Conservation (phyloP, 2,113 vertebrate genomes). For the Hippocampus barbouri region DNA sequence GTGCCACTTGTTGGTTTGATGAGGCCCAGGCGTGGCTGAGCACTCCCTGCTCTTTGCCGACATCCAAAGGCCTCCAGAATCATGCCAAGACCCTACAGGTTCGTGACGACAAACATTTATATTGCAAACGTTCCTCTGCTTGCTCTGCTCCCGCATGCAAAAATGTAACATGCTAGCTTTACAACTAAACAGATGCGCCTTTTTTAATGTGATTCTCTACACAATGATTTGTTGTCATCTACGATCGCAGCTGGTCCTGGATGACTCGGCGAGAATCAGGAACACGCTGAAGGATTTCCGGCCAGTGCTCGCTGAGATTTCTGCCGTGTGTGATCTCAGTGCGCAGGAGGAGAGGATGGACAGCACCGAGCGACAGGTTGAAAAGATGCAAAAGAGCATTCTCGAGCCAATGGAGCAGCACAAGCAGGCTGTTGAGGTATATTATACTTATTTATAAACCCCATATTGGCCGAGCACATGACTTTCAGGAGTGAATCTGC, state of each 20-base stretch:
- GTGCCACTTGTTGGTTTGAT: constrained; percentile 78
- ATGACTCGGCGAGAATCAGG: constrained; percentile 84
- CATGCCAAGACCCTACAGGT: constrained; percentile 80
- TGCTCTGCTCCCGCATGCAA: neutral
- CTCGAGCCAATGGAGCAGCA: constrained; percentile 75
- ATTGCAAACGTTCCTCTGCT: neutral
- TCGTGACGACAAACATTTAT: constrained; percentile 9
- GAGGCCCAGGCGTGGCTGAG: constrained; percentile 76
- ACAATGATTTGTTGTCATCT: neutral
- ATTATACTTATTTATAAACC: neutral
- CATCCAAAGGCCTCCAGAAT: constrained; percentile 76
- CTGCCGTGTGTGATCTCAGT: constrained; percentile 76
- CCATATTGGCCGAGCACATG: neutral
- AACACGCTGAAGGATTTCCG: constrained; percentile 68
- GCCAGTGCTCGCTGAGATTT: constrained; percentile 77
- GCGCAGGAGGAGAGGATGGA: constrained; percentile 63
- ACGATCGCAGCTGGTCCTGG: constrained; percentile 79
- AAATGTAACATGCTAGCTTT: neutral
- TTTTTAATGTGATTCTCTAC: neutral
- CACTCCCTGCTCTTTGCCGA: constrained; percentile 63
- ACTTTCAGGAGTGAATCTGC: neutral
- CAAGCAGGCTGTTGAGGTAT: constrained; percentile 70
- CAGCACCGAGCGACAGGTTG: constrained; percentile 67
- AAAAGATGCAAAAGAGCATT: constrained; percentile 73
- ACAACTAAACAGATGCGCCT: neutral